Evolutionary conservation across 1,140 invertebrate species (phyloP).

Genomic region (Homarus americanus): DNA sequence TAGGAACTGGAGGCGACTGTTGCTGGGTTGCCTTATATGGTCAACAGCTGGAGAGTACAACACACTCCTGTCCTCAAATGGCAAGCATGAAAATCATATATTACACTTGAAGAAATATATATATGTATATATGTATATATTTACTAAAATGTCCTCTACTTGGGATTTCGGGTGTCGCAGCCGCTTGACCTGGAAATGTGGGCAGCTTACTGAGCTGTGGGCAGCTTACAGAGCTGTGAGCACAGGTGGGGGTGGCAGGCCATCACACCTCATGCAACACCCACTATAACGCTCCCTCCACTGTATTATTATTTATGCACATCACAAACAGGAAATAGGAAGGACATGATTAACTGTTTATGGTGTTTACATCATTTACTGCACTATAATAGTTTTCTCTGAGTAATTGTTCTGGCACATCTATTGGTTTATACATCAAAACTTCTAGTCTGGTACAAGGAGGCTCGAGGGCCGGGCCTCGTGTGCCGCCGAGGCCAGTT

Average conservation of each 20-base stretch:
- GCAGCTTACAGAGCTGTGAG: background rate
- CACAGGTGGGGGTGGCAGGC: too few relatives aligned
- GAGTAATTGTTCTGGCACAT: background rate
- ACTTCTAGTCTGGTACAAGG: background rate
- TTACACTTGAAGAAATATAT: constrained; percentile 1
- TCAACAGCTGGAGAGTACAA: background rate
- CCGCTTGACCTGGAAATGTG: background rate
- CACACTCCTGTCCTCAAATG: background rate
- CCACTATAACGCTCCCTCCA: too few relatives aligned
- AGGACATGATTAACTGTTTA: background rate
- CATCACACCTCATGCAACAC: background rate
- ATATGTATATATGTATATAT: background rate
- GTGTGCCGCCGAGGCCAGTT: background rate
- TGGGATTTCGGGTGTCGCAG: background rate
- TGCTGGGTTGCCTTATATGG: background rate
- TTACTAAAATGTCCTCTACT: background rate
- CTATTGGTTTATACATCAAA: background rate
- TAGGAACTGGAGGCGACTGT: background rate
- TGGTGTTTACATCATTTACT: background rate
- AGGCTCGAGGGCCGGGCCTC: background rate
- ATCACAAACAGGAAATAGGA: background rate
- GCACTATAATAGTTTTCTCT: background rate
- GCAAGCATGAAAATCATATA: background rate
- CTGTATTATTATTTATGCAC: background rate
- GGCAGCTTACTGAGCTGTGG: background rate